Evolutionary conservation across 2,888 invertebrate species (phyloP), one percentile per base, ranked within the genome.

Genomic region (Drosophila cognata): DNA sequence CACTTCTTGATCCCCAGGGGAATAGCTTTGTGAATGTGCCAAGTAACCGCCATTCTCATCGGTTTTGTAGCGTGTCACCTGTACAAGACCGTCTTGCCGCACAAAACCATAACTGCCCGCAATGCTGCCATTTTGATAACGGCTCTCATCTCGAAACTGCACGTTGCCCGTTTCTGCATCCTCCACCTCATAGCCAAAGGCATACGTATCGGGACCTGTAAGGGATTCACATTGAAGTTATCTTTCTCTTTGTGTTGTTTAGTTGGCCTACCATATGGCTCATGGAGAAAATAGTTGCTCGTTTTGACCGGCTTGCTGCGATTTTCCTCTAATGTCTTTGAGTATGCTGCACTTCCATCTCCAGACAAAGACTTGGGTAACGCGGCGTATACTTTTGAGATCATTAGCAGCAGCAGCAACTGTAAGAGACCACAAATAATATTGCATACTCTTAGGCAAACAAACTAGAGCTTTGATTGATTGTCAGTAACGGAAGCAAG

Each of bases 41-140:
- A 83, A 50, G 29, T 95, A 96, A 33, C 96, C 96, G 6, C 91
- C 92, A 16, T 94, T 92, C 10, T 66, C 64, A 91, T 96, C 96
- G 4, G 96, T 95, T 4, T 95, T 91, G 83, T 96, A 97, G 81
- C 94, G 94, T 41, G 95, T 95, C 11, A 95, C 93, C 65, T 94
- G 94, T 0, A 95, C 93, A 56, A 92, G 94, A 1, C 96, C 96
- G 81, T 95, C 94, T 0, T 96, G 94, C 65, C 95, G 95, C 4
- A 96, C 91, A 86, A 95, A 95, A 0, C 97, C 97, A 89, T 96
- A 97, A 78, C 95, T 95, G 5, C 97, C 97, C 0, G 94, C 93
- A 0, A 96, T 95, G 4, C 96, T 96, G 28, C 96, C 96, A 91
- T 97, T 96, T 0, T 94, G 92, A 74, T 94, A 95, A 38, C 95